Conservation (phyloP, 2,797 vertebrate species). For the Pagetopsis macropterus region DNA sequence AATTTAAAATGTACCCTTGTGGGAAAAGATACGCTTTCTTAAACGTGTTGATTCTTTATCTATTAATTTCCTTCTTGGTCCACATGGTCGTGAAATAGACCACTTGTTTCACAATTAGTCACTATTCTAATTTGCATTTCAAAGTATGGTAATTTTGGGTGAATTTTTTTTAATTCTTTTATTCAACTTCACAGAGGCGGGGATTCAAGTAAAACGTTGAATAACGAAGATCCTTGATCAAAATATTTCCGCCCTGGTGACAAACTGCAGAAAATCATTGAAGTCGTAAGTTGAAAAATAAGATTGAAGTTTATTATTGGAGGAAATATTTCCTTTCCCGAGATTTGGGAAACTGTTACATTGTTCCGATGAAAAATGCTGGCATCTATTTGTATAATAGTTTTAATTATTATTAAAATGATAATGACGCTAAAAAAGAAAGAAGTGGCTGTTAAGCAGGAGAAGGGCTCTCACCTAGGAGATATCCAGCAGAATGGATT, state of each 20-base stretch:
- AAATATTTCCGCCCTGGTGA: conserved; percentile 30
- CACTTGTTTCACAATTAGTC: conserved; percentile 50
- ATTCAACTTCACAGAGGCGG: conserved; percentile 22
- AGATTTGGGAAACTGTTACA: conserved; percentile 12
- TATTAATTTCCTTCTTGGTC: conserved; percentile 44
- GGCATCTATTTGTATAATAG: conserved; percentile 9
- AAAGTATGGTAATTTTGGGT: conserved; percentile 37
- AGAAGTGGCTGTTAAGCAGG: neutral
- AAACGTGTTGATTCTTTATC: conserved; percentile 14
- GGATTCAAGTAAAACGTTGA: conserved; percentile 33
- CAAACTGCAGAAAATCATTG: conserved; percentile 7
- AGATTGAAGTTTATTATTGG: conserved; percentile 11
- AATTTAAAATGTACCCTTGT: neutral
- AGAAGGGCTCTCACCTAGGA: neutral
- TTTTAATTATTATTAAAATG: conserved; percentile 10
- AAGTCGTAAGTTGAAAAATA: conserved; percentile 14
- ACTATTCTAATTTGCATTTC: conserved; percentile 64
- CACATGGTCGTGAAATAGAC: conserved; percentile 12
- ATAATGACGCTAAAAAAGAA: conserved; percentile 14
- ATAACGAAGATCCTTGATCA: conserved; percentile 35
- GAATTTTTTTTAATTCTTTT: conserved; percentile 12
- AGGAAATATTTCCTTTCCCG: conserved; percentile 24
- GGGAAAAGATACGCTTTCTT: conserved; percentile 1
- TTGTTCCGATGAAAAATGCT: conserved; percentile 5
- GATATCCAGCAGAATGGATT: neutral